A percentile compares a stretch with the other conserved stretches of the same genome.
Conservation (phyloP, 2,797 vertebrate genomes). For the Psittacula echo region DNA sequence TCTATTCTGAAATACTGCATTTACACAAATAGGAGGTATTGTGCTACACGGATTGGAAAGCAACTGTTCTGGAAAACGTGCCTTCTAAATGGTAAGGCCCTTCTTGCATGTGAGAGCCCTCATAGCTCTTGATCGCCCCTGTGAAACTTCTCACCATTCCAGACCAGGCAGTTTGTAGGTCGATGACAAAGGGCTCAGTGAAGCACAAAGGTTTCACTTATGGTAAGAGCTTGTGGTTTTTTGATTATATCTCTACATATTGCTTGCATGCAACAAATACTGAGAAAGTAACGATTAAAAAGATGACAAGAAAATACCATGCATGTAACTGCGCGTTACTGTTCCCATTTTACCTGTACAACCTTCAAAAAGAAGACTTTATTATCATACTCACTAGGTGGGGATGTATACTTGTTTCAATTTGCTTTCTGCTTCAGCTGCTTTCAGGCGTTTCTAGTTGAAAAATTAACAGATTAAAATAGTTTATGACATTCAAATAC, state of each 20-base stretch:
- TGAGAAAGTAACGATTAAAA: background rate
- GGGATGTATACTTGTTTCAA: slow-evolving; percentile 99
- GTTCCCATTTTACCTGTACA: background rate
- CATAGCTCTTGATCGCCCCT: background rate
- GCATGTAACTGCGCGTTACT: background rate
- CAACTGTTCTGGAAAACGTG: background rate
- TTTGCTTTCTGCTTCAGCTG: slow-evolving; percentile 97
- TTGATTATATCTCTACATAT: background rate
- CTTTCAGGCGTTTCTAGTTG: slow-evolving; percentile 94
- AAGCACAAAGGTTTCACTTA: background rate
- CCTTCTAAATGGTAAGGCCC: background rate
- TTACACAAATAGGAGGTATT: background rate
- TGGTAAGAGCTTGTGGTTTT: background rate
- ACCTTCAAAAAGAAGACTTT: background rate
- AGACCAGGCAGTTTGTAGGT: background rate
- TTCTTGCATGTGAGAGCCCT: background rate
- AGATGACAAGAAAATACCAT: background rate
- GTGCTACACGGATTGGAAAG: background rate
- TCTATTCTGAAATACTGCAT: background rate
- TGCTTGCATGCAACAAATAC: background rate
- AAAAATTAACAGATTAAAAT: slow-evolving; percentile 57
- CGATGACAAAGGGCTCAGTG: background rate
- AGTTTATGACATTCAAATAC: background rate
- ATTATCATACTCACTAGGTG: slow-evolving; percentile 91
- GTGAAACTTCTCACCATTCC: background rate